Evolutionary conservation across 2,888 invertebrate species (phyloP).

Genomic region (Thysanoteuthis rhombus): DNA sequence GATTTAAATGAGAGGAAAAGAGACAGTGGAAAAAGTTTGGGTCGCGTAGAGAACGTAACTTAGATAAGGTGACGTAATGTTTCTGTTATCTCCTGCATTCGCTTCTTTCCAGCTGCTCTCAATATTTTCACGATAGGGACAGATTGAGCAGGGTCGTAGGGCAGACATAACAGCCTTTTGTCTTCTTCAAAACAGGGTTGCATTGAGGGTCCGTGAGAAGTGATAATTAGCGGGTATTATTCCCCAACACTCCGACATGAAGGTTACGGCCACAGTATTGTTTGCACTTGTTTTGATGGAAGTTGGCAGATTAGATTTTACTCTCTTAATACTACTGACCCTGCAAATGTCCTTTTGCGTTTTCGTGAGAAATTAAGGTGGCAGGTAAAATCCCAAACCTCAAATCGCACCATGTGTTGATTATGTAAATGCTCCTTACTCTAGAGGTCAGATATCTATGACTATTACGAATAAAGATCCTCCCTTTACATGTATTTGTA

Average conservation of each 20-base stretch:
- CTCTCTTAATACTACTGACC: background rate
- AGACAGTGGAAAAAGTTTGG: background rate
- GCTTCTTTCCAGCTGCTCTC: background rate
- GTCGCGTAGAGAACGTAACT: background rate
- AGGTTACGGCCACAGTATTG: background rate
- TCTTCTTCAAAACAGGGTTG: background rate
- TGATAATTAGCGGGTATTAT: background rate
- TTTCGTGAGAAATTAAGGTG: background rate
- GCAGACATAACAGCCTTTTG: slow-evolving; percentile 12
- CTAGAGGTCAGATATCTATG: background rate
- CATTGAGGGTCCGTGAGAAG: background rate
- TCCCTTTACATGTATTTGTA: background rate
- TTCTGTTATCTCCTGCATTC: background rate
- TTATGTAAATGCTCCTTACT: background rate
- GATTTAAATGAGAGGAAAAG: background rate
- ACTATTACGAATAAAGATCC: background rate
- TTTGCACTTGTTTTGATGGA: background rate
- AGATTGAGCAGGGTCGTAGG: slow-evolving; percentile 12
- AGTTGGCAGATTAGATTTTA: background rate
- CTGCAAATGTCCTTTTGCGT: background rate
- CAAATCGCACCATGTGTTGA: background rate
- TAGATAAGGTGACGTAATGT: slow-evolving; percentile 12
- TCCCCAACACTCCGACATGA: background rate
- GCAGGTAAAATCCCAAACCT: background rate
- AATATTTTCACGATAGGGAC: background rate